These are phyloP conservation scores for Drymonia ruficornis DNA, from an alignment of 2,888 invertebrate genomes.

Conservation along the genomic window DNA sequence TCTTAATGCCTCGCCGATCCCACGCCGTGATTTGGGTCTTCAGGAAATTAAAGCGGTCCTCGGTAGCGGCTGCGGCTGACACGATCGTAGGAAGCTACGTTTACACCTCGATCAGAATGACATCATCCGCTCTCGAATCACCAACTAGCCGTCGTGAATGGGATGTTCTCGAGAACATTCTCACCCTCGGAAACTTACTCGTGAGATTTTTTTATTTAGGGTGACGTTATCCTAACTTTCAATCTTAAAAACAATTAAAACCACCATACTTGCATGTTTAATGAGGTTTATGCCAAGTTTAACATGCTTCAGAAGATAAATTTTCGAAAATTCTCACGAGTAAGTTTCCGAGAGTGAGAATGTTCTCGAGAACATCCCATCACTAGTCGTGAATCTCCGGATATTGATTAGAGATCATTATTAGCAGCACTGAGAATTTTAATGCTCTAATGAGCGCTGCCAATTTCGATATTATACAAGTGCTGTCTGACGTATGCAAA, in stretches of 20 bases:
- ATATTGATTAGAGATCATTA: slow-evolving; percentile 42
- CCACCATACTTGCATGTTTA: too few relatives aligned
- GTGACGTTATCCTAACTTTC: too few relatives aligned
- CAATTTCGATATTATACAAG: slow-evolving; percentile 15
- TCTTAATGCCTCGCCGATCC: slow-evolving; percentile 35
- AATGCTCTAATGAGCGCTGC: slow-evolving; percentile 17
- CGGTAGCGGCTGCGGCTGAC: slow-evolving; percentile 9
- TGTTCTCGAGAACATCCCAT: too few relatives aligned
- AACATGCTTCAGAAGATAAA: too few relatives aligned
- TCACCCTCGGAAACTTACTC: too few relatives aligned
- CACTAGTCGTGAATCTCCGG: slow-evolving; percentile 38
- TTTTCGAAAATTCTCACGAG: too few relatives aligned
- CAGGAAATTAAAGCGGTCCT: slow-evolving; percentile 32
- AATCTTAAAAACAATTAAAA: too few relatives aligned
- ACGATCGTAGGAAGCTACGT: slow-evolving; percentile 18
- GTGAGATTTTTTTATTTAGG: too few relatives aligned
- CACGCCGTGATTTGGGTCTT: slow-evolving; percentile 35
- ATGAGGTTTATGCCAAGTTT: too few relatives aligned
- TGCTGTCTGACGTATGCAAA: slow-evolving; percentile 11
- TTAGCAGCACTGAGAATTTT: background rate
- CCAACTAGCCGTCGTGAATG: slow-evolving; percentile 22
- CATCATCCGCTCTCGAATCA: slow-evolving; percentile 40
- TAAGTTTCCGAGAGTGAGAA: too few relatives aligned
- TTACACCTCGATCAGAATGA: slow-evolving; percentile 22
- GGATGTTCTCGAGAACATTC: too few relatives aligned